These are phyloP conservation scores for Acanthis flammea DNA, from an alignment of 2,797 vertebrate genomes.

Conservation along the genomic window DNA sequence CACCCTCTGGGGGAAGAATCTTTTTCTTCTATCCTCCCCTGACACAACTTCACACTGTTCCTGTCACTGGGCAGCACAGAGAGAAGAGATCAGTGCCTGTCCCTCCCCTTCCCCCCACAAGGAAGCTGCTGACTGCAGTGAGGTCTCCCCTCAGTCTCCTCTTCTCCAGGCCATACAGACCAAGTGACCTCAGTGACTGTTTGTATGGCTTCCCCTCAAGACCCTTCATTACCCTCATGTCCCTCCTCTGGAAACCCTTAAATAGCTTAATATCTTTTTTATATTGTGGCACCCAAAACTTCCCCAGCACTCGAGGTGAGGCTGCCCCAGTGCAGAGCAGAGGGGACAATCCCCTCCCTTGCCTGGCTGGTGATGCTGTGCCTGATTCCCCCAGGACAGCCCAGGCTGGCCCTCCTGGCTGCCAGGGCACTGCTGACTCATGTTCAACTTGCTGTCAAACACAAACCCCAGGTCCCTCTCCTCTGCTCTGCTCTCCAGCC, in stretches of 20 bases:
- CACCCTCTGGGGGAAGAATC: neutral
- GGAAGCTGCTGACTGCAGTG: fast-evolving
- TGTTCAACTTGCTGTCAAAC: fast-evolving
- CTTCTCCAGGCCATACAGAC: neutral
- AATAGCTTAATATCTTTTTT: neutral
- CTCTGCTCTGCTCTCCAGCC: neutral
- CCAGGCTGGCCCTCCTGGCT: neutral
- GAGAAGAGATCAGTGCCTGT: neutral
- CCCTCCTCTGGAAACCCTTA: neutral
- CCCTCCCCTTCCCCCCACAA: neutral
- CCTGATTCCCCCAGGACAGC: neutral
- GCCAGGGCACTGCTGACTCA: neutral
- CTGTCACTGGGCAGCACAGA: neutral
- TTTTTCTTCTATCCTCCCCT: neutral
- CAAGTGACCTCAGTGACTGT: neutral
- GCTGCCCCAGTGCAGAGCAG: fast-evolving
- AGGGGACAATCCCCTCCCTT: neutral
- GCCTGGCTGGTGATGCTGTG: fast-evolving
- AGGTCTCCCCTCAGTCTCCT: neutral
- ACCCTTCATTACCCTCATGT: neutral
- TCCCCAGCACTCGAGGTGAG: fast-evolving
- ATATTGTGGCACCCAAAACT: neutral
- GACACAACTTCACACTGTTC: fast-evolving
- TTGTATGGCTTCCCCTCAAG: neutral
- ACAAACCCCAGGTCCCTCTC: neutral